Base-by-base conservation (phyloP, 2,113 vertebrate species). In the Rhinopithecus roxellana region DNA sequence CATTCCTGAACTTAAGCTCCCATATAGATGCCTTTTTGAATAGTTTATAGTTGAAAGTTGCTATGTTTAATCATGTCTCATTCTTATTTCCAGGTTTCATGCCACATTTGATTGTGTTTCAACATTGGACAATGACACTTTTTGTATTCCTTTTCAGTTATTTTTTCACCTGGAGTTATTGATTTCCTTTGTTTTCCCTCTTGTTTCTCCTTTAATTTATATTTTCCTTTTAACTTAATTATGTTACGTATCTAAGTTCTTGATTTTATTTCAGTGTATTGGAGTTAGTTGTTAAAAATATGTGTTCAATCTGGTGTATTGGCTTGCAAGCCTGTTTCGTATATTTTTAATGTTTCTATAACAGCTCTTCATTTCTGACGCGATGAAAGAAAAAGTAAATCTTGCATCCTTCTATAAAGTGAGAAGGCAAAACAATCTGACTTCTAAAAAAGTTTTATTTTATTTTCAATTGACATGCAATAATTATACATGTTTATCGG, bases 231-330 rank as follows among this genome's bases (percentile, higher is more conserved):
- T 20, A 93, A 38, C n/a, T 30, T 64, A 86, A 86, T 82, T 64
- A 12, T 90, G 50, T 64, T 96, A 50, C 43, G 0, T 78, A 89
- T 64, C 94, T 45, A 95, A 95, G 25, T 94, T 92, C 30, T 97
- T 30, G 5, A 48, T 96, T 97, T 95, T 16, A 43, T 40, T 88
- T 88, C 12, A 70, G 25, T 45, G 45, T 11, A 2, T 52, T 96
- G 32, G 32, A 43, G 20, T 67, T 75, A 89, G 40, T 89, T 83
- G 27, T 94, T 82, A 64, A 92, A 97, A 93, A 67, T 94, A 75
- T 20, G 43, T 95, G n/a, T 55, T 7, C 11, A 93, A 40, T 92
- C 32, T 79, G 20, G 20, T 64, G 27, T n/a, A 38, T 69, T 80
- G 55, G 74, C 57, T 94, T 95, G 3, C 20, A 85, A 81, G 11